Conservation (phyloP, 2,888 invertebrate species). For the Ptychoptera albimana region DNA sequence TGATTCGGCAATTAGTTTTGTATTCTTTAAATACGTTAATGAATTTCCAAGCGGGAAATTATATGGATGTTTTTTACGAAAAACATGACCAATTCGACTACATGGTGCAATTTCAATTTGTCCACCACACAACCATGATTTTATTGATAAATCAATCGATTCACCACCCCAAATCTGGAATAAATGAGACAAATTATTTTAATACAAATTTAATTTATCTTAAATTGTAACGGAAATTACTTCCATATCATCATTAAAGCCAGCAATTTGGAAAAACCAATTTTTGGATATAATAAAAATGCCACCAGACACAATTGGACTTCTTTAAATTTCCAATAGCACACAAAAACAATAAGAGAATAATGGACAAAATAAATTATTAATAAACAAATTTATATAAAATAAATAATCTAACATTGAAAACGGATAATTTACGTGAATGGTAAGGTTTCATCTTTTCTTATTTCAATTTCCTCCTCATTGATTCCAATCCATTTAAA, state of each 20-base stretch:
- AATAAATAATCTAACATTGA: neutral
- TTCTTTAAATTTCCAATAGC: constrained; percentile 13
- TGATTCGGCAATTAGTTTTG: constrained; percentile 30
- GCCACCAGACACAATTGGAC: constrained; percentile 26
- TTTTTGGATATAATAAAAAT: constrained; percentile 28
- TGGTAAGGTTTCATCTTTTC: constrained; percentile 10
- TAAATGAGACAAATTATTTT: neutral
- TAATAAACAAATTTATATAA: constrained; percentile 4
- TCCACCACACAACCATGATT: constrained; percentile 31
- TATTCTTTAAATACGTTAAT: constrained; percentile 26
- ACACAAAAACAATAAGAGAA: neutral
- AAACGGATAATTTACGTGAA: constrained; percentile 13
- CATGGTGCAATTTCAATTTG: constrained; percentile 31
- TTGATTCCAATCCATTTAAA: constrained; percentile 30
- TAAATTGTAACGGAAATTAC: constrained; percentile 13
- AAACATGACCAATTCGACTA: constrained; percentile 30
- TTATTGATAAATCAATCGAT: constrained; percentile 29
- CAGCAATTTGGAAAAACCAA: constrained; percentile 26
- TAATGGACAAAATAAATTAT: neutral
- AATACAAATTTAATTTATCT: too few species aligned
- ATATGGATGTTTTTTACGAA: constrained; percentile 23
- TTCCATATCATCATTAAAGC: constrained; percentile 26
- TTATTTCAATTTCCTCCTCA: constrained; percentile 12
- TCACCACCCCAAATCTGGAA: constrained; percentile 29
- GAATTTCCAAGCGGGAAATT: constrained; percentile 21